Conservation (phyloP, 2,113 vertebrate genomes). For the Craseonycteris thonglongyai region DNA sequence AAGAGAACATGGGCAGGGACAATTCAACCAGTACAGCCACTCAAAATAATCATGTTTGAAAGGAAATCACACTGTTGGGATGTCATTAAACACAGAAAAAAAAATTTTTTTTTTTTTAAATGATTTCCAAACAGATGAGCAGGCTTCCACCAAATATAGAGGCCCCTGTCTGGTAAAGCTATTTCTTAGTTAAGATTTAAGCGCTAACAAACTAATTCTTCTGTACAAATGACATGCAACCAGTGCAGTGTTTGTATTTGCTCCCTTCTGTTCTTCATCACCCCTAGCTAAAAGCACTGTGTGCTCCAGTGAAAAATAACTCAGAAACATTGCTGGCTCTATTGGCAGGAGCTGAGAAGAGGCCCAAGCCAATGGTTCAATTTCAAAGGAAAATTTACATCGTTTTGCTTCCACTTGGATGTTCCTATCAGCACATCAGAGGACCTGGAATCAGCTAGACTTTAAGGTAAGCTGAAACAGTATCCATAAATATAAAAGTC, state of each 20-base stretch:
- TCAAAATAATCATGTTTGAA: not conserved
- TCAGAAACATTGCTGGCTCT: not conserved
- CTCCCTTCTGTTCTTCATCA: not conserved
- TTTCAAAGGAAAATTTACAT: conserved; percentile 26
- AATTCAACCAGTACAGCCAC: not conserved
- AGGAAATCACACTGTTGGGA: not conserved
- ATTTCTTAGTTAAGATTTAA: not conserved
- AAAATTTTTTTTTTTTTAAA: not conserved
- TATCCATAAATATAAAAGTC: not conserved
- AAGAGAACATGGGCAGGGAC: not conserved
- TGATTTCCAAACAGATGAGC: not conserved
- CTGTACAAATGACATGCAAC: not conserved
- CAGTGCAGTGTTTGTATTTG: not conserved
- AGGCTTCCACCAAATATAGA: not conserved
- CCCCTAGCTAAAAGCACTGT: not conserved
- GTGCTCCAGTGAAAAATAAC: not conserved
- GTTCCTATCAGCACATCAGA: not conserved
- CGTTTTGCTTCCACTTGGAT: not conserved
- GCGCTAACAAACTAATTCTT: not conserved
- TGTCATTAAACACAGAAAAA: not conserved
- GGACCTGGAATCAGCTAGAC: not conserved
- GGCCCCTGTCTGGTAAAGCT: not conserved
- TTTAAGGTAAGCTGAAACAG: not conserved
- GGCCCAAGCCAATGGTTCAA: not conserved
- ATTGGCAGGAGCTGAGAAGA: not conserved